Base-by-base conservation (phyloP, 2,888 invertebrate species). In the Lochmaea crataegi region DNA sequence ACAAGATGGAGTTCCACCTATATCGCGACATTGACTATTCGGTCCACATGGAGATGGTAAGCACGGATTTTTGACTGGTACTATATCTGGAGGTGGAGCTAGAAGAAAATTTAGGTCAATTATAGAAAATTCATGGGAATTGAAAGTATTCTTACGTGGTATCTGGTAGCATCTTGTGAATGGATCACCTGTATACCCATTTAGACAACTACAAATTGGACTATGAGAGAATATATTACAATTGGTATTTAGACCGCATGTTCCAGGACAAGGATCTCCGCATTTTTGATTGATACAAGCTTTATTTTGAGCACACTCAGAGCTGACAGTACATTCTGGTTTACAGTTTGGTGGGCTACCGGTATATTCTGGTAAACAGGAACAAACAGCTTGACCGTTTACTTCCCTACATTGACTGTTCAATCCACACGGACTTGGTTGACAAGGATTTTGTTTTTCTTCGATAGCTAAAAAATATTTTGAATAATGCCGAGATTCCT, bases 241-340 rank as follows among this genome's bases (percentile, higher is more conserved):
- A 81, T 91, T 91, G 18, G 95, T 93, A 83, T 92, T 92, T 66
- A 91, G 87, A 69, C 95, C 95, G 82, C 95, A 95, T 41, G 93
- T 93, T 75, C 94, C 94, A 76, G 92, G 91, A 82, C 95, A 95
- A 68, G 95, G 94, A 85, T 96, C 94, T 32, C 89, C 89, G 82
- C 96, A 96, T 85, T 93, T 94, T 85, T 93, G 93, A 82, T 93
- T 94, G 77, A 94, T 90, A 83, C 96, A 96, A 12, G 95, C 94
- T 83, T 92, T 92, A 82, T 92, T 92, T 78, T 92, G 92, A 32
- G 92, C 90, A 85, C 95, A 96, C 83, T 96, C 95, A 5, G 94
- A 91, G 82, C 94, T 95, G 0, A 94, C 92, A 5, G 93, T 90
- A 85, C 96, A 96, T 86, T 95, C 95, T 2, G 95, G 95, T 75